Conservation (phyloP, 1,140 invertebrate species). For the Chelonus insularis region DNA sequence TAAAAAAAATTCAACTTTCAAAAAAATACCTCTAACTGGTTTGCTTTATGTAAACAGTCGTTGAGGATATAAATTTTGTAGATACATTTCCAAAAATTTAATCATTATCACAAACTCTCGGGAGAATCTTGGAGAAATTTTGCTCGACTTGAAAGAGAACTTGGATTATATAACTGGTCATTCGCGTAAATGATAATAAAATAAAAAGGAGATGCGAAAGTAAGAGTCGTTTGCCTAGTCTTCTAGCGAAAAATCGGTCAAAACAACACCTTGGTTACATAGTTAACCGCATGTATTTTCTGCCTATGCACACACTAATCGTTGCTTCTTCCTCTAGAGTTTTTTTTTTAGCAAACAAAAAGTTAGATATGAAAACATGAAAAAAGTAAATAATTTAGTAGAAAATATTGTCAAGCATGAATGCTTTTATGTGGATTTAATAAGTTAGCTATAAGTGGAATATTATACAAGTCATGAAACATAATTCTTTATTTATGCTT, state of each 20-base stretch:
- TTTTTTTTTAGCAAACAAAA: too few relatives aligned
- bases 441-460: too few relatives aligned
- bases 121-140: background rate
- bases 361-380: too few relatives aligned
- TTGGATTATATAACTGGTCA: constrained; percentile 23
- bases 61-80: background rate
- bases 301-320: too few relatives aligned
- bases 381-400: too few relatives aligned
- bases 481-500: background rate
- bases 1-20: too few relatives aligned
- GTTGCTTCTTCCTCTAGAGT: too few relatives aligned
- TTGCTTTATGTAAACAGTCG: background rate
- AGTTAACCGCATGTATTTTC: background rate
- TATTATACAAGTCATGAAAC: too few relatives aligned
- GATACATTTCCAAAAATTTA: too few relatives aligned
- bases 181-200: constrained; percentile 12
- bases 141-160: constrained; percentile 13
- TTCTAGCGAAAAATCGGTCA: background rate
- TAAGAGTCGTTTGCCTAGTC: constrained; percentile 21
- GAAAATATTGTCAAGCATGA: too few relatives aligned
- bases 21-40: too few relatives aligned
- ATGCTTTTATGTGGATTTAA: too few relatives aligned
- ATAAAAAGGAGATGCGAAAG: constrained; percentile 23
- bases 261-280: background rate
- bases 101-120: background rate